Evolutionary conservation across 2,113 vertebrate genomes (phyloP).

Genomic region (Morone chrysops): DNA sequence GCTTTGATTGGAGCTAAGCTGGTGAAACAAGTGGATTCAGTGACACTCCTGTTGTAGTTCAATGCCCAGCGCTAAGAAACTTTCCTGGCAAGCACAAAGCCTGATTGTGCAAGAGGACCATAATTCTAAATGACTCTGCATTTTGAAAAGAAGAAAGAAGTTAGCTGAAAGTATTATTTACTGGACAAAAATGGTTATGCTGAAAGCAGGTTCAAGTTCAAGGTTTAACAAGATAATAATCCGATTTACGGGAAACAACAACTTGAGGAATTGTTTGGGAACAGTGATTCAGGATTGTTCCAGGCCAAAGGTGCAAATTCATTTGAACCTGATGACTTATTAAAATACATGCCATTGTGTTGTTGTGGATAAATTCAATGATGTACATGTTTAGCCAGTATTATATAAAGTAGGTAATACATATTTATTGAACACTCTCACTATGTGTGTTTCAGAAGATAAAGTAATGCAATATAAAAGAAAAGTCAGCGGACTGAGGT

Average conservation of each 20-base stretch:
- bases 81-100: slow-evolving; percentile 69
- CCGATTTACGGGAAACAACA: not conserved
- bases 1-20: slow-evolving; percentile 65
- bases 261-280: slow-evolving; percentile 2
- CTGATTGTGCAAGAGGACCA: slow-evolving; percentile 48
- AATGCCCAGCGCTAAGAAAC: slow-evolving; percentile 55
- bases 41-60: slow-evolving; percentile 50
- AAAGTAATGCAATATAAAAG: slow-evolving; percentile 38
- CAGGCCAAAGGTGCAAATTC: not conserved
- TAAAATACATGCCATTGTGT: not conserved
- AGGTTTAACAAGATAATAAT: slow-evolving; percentile 8
- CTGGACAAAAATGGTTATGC: not conserved
- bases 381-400: slow-evolving; percentile 9
- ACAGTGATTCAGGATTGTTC: slow-evolving; percentile 11
- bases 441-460: slow-evolving; percentile 33
- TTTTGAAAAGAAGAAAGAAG: slow-evolving; percentile 31
- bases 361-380: slow-evolving; percentile 2
- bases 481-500: slow-evolving; percentile 38
- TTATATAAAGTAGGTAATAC: slow-evolving; percentile 2
- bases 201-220: slow-evolving; percentile 22
- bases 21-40: slow-evolving; percentile 53
- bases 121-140: slow-evolving; percentile 45
- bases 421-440: slow-evolving; percentile 6
- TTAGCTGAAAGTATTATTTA: slow-evolving; percentile 24
- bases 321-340: not conserved